Evolutionary conservation across 1,140 invertebrate genomes (phyloP), one percentile per base, ranked within the genome.

Genomic region (Megalopta genalis): DNA sequence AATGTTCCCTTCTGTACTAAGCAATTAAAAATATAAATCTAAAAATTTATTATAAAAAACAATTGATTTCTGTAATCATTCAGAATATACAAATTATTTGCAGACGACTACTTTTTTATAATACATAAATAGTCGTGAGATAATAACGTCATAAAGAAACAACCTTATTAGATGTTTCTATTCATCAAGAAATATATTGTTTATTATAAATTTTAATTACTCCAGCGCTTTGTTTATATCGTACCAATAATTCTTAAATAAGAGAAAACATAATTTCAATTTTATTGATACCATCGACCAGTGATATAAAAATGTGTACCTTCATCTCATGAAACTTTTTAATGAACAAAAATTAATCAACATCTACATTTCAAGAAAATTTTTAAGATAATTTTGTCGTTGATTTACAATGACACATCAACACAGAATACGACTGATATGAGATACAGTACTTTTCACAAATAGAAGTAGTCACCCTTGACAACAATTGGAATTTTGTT

Each of bases 281-380:
- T 46, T 46, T 12, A 14, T 12, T 10, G 10, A 46, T 46, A 46
- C 10, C 14, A 46, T 46, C 10, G 42, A 46, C 12, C 10, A 46
- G 12, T 46, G 14, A 46, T 46, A 46, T 46, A 12, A 1, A 12
- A 1, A 46, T 46, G 2, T 46, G 42, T 78, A 78, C 68, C 76
- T 78, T 78, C 76, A 64, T 78, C 12, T 72, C 16, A 32, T 14
- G 23, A 62, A 42, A 46, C 21, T 27, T 69, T 77, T 46, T 23
- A 21, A 62, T 37, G 59, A 49, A 21, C 62, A 37, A 63, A 25
- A 63, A 21, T 32, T 32, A 2, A 21, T 32, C 18, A 57, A 57
- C 7, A 32, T 27, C 27, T 78, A 78, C 68, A 78, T 78, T 12
- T 27, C 37, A 37, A 54, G 6, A 23, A 54, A 21, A 42, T 71